phyloP scores from a whole-genome alignment of 2,888 invertebrate genomes.

The Caradrina clavipalpis region DNA sequence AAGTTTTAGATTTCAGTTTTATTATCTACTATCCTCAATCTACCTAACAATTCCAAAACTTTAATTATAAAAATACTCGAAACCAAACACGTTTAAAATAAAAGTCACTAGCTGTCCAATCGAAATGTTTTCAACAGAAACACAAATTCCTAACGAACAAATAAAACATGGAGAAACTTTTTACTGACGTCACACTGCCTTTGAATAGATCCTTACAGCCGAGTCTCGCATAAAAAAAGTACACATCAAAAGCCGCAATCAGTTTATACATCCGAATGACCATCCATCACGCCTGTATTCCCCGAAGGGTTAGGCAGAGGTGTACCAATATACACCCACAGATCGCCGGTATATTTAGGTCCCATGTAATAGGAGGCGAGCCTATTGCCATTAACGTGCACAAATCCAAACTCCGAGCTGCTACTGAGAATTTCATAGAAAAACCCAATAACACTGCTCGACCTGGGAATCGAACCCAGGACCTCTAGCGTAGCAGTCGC shows the following conservation, averaged over 20 bases:
- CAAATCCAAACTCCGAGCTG: no score
- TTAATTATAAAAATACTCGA: neutral
- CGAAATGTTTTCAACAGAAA: slow-evolving; percentile 10
- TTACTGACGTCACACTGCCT: slow-evolving; percentile 23
- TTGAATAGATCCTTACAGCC: slow-evolving; percentile 27
- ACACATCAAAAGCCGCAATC: slow-evolving; percentile 57
- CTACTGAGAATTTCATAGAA: no score
- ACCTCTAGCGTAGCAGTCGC: no score
- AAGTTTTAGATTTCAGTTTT: neutral
- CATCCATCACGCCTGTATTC: no score
- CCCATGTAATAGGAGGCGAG: no score
- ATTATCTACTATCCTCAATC: neutral
- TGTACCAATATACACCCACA: no score
- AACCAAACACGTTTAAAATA: slow-evolving; percentile 11
- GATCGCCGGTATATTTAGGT: no score
- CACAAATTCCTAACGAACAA: slow-evolving; percentile 11
- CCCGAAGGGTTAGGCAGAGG: no score
- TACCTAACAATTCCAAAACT: neutral
- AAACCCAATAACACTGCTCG: no score
- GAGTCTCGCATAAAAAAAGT: slow-evolving; percentile 27
- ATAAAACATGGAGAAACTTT: slow-evolving; percentile 30
- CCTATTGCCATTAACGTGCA: no score
- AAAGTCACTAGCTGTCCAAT: slow-evolving; percentile 4
- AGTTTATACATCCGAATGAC: no score
- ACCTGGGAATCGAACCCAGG: no score